Base-by-base conservation (phyloP, 2,113 vertebrate species). In the Aythya baeri region DNA sequence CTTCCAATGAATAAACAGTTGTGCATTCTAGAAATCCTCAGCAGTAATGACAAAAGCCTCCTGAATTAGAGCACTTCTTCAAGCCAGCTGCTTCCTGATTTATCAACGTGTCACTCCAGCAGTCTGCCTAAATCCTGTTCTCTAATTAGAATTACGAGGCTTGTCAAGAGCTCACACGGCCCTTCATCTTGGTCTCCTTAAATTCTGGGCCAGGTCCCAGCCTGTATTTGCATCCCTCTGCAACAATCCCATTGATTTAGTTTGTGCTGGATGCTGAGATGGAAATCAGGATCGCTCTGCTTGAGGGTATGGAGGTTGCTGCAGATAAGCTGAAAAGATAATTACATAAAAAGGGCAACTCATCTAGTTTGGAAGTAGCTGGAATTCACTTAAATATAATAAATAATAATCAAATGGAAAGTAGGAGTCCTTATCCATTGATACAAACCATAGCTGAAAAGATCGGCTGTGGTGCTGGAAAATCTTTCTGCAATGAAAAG, bases 1-100 rank as follows among this genome's bases (percentile, higher is more conserved):
- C n/a, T 89, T 66, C 27, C 46, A 88, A 6, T 44, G 46, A 91
- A 94, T 49, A 79, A 81, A 65, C 23, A 66, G 58, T 89, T 86
- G 38, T 87, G 26, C 15, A 46, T 87, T 88, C 36, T 66, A 63
- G 77, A 95, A 95, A 62, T 91, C 18, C 34, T 78, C n/a, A 43
- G 27, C 32, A 71, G 26, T 77, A 87, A 74, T 46, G 72, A 59
- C 61, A 88, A 87, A 93, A 80, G 5, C 23, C 71, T 83, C n/a
- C 72, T 59, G 82, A 95, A 88, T 86, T 73, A 85, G 83, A 67
- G 38, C 55, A 43, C 85, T 93, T 85, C 73, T 89, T 91, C 52
- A 85, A 88, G 34, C 59, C 95, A 96, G 86, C 92, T 97, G 94
- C 92, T 96, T 92, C 72, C 70, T 93, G 61, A 82, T 96, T 91